Evolutionary conservation across 2,113 vertebrate genomes (phyloP).

Genomic region (Neodontobutis hainanensis): DNA sequence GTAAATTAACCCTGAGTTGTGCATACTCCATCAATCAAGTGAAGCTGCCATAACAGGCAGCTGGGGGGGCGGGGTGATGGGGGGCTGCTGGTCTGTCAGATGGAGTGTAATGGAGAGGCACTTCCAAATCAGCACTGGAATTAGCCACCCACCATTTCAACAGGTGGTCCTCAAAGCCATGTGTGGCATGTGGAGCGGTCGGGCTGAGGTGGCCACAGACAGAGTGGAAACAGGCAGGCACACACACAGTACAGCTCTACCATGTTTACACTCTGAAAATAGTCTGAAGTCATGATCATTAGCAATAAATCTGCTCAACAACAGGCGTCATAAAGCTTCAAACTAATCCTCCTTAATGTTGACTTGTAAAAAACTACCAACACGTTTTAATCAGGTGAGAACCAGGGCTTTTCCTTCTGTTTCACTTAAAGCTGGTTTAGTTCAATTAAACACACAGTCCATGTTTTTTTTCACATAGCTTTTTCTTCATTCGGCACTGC

Average conservation of each 20-base stretch:
- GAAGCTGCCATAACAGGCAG: slow-evolving; percentile 81
- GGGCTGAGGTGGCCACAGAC: slow-evolving; percentile 12
- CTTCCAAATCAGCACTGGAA: slow-evolving; percentile 84
- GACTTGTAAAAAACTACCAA: too few species aligned
- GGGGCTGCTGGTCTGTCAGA: slow-evolving; percentile 77
- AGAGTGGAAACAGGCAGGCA: slow-evolving; percentile 10
- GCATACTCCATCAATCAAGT: slow-evolving; percentile 91
- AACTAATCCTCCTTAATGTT: neutral
- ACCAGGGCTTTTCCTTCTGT: too few species aligned
- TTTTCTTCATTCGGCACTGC: too few species aligned
- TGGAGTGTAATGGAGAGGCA: slow-evolving; percentile 79
- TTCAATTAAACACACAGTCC: too few species aligned
- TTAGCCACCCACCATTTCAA: slow-evolving; percentile 86
- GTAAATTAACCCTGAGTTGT: slow-evolving; percentile 93
- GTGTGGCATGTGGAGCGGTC: slow-evolving; percentile 48
- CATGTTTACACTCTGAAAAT: slow-evolving; percentile 17
- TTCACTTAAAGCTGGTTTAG: too few species aligned
- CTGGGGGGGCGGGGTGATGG: slow-evolving; percentile 27
- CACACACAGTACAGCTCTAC: slow-evolving; percentile 18
- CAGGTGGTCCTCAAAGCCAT: slow-evolving; percentile 84
- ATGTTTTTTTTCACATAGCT: too few species aligned
- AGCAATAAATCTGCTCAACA: neutral
- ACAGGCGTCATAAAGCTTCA: neutral
- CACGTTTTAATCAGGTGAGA: too few species aligned
- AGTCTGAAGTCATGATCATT: neutral